phyloP scores from a whole-genome alignment of 2,888 invertebrate genomes.

The Lithophane semibrunnea region DNA sequence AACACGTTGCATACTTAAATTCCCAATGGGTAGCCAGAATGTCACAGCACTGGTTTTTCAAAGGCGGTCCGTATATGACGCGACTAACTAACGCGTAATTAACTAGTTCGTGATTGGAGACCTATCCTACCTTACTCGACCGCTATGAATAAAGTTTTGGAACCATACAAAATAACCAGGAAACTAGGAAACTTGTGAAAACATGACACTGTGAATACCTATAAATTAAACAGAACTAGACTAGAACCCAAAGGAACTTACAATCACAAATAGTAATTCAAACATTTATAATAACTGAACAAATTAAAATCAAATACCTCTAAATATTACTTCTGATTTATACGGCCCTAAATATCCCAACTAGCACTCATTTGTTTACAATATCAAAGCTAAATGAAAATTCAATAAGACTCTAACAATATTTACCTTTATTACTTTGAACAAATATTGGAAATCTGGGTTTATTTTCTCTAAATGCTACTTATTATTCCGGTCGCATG shows the following conservation, averaged over 20 bases:
- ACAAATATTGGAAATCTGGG: conserved; percentile 44
- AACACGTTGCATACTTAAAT: too few species aligned
- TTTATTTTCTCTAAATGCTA: conserved; percentile 49
- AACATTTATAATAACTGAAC: background rate
- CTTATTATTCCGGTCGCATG: conserved; percentile 55
- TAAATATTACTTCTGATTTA: background rate
- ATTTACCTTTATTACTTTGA: conserved; percentile 26
- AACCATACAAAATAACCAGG: background rate
- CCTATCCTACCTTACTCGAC: background rate
- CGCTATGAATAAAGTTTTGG: too few species aligned
- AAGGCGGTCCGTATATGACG: background rate
- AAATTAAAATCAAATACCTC: background rate
- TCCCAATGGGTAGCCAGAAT: too few species aligned
- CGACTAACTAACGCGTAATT: background rate
- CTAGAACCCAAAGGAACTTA: background rate
- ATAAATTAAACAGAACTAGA: background rate
- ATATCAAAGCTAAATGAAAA: conserved; percentile 13
- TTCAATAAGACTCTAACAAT: conserved; percentile 38
- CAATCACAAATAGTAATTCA: background rate
- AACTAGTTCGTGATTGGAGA: background rate
- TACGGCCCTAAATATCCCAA: background rate
- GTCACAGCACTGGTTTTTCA: background rate
- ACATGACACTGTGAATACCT: background rate
- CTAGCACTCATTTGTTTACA: conserved; percentile 8
- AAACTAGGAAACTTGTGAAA: background rate